phyloP scores from a whole-genome alignment of 2,797 vertebrate genomes.

The Cryptoblepharus egeriae region DNA sequence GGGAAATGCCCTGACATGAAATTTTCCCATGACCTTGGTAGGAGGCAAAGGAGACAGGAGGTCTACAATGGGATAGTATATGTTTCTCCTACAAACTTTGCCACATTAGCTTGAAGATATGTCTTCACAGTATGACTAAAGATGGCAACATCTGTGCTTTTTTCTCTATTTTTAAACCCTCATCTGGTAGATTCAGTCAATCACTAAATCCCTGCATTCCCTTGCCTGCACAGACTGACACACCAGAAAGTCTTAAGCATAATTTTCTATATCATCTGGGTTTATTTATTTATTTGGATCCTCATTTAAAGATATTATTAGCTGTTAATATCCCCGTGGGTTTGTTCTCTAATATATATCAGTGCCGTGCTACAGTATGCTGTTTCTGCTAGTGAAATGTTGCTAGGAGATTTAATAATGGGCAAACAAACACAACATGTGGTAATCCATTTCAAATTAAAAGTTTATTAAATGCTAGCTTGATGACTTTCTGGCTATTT shows the following conservation, averaged over 20 bases:
- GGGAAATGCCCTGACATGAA: too few relatives aligned
- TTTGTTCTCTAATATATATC: conserved; percentile 80
- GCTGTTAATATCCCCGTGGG: conserved; percentile 78
- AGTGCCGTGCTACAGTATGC: conserved; percentile 72
- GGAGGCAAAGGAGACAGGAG: too few relatives aligned
- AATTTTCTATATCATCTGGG: conserved; percentile 63
- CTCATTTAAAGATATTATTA: conserved; percentile 77
- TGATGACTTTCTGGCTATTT: conserved; percentile 85
- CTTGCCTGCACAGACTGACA: conserved; percentile 39
- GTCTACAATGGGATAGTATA: not conserved
- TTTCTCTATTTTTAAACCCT: not conserved
- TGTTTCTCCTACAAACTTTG: not conserved
- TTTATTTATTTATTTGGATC: conserved; percentile 75
- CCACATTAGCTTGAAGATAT: not conserved
- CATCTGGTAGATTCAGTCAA: conserved; percentile 44
- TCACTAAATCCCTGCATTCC: conserved; percentile 36
- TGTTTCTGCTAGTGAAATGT: conserved; percentile 79
- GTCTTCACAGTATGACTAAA: not conserved
- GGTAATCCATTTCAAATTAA: conserved; percentile 88
- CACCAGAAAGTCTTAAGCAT: conserved; percentile 55
- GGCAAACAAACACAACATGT: conserved; percentile 87
- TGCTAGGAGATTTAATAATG: conserved; percentile 86
- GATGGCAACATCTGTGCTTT: not conserved
- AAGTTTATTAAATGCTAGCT: conserved; percentile 85
- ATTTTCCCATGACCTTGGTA: too few relatives aligned